Evolutionary conservation across 2,888 invertebrate species (phyloP), one percentile per base, ranked within the genome.

Genomic region (Drosophila formosana): DNA sequence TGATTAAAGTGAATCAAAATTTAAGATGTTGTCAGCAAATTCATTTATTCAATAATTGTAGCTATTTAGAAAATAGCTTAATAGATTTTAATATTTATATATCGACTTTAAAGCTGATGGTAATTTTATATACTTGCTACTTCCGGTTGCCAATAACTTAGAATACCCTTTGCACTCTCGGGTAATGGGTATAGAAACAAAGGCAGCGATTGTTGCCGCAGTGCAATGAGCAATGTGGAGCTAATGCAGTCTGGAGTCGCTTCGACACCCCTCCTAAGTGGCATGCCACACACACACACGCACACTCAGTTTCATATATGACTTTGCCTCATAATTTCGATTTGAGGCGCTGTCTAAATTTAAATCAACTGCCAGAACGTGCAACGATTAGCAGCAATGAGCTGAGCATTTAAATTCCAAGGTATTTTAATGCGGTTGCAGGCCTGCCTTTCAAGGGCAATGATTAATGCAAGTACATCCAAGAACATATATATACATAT

Each of bases 321-420:
- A 13, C 13, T 13, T 18, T 39, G 66, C 73, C 70, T 85, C 83
- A 88, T 83, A 82, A 82, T 88, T 78, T 37, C 25, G 37, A 47
- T 55, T 68, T 78, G 71, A 74, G 66, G 11, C 53, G 66, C 47
- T 56, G 70, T 83, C 89, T 86, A 88, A 88, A 83, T 73, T 88
- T 88, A 83, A 83, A 77, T 66, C 63, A 73, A 73, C 72, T 57
- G 34, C 8, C 25, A 56, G 45, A 53, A 63, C 52, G 51, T 72
- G 64, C 71, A 66, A 49, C 88, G 82, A 88, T 84, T 85, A 84
- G 89, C 87, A 71, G 79, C 89, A 83, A 83, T 83, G 82, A 87
- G 72, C 74, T 63, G 46, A 70, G 87, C 78, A 87, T 87, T 87
- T 69, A 74, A 82, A 85, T 74, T 65, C 50, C 25, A 37, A 56